Evolutionary conservation across 1,140 invertebrate species (phyloP), one percentile per base, ranked within the genome.

Genomic region (Hycleus cichorii): DNA sequence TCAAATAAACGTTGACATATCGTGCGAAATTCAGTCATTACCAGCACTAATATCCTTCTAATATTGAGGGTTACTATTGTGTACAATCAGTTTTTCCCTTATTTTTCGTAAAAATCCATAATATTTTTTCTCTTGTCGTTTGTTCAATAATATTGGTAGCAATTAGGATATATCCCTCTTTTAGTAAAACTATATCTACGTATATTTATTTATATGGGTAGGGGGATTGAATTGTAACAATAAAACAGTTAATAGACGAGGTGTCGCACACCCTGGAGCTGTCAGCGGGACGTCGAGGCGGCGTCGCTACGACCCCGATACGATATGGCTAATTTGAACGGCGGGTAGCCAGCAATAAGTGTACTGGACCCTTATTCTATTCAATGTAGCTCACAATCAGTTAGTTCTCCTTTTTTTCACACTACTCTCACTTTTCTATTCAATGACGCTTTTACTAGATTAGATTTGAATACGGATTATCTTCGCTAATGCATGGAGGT

Each of bases 211-310:
- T 64, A 62, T 39, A 46, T n/a, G 52, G 51, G 57, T 47, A 47
- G 55, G 60, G 65, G 69, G 65, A 72, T 70, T 72, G 70, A 70
- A 72, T 63, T 64, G 68, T 67, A 67, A 73, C 70, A 73, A 73
- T 73, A 72, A 71, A 72, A 71, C 67, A 69, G 68, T 72, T 72
- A 72, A 73, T 72, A 72, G 69, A 70, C 65, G 71, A 73, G 71
- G 71, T 73, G 71, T 73, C 68, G 68, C 66, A 60, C 65, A 62
- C 67, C 71, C 67, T 51, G 63, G 59, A 63, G 69, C 65, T 60
- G 56, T 52, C 67, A 55, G 55, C 66, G 62, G 69, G 69, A 58
- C 57, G 47, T 57, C 39, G 58, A 63, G 67, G 64, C 59, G 50
- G 40, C 44, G 55, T 47, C 61, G 49, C 49, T 64, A 47, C 64